Base-by-base conservation (phyloP, 2,113 vertebrate species). In the Prionailurus bengalensis region DNA sequence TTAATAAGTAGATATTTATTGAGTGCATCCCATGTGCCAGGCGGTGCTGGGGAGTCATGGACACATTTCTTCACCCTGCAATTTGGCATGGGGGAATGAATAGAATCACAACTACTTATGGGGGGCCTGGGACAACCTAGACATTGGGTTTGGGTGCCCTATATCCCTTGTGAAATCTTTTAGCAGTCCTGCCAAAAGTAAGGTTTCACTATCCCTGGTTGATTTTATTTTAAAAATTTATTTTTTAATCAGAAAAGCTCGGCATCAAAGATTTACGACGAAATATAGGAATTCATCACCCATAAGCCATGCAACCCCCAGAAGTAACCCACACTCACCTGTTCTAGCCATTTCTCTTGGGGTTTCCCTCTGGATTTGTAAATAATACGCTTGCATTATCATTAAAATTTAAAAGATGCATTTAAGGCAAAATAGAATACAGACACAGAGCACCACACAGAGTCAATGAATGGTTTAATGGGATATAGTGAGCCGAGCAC, bases 171-270 rank as follows among this genome's bases (percentile, higher is more conserved):
- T n/a, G n/a, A 85, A 85, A 73, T 74, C 79, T 68, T 42, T 48
- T 42, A 55, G n/a, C 15, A 80, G 70, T 42, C 39, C 15, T 31
- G 7, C 48, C 58, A 61, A 61, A 91, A 15, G 23, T 42, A 80
- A 51, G 55, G 31, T 70, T 92, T 80, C 68, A 51, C 45, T 74
- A 66, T 11, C 13, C 31, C 36, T 87, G 61, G 25, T 25, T 81
- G 55, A 93, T 68, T 65, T 81, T 45, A n/a, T 39, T 84, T 89
- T 87, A 63, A 55, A 91, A 88, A 65, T 55, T 27, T n/a, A 58
- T 70, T 82, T 55, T 79, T 84, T 70, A 79, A 91, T 93, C 42
- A 79, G 70, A 39, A 81, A 95, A 42, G 51, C 27, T 79, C 33
- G 39, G 39, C n/a, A 23, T 85, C 17, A 15, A 45, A 48, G n/a